A percentile compares a stretch with the other conserved stretches of the same genome.
Evolutionary conservation across 1,140 invertebrate species (phyloP).

Genomic region (Bathynomus jamesi): DNA sequence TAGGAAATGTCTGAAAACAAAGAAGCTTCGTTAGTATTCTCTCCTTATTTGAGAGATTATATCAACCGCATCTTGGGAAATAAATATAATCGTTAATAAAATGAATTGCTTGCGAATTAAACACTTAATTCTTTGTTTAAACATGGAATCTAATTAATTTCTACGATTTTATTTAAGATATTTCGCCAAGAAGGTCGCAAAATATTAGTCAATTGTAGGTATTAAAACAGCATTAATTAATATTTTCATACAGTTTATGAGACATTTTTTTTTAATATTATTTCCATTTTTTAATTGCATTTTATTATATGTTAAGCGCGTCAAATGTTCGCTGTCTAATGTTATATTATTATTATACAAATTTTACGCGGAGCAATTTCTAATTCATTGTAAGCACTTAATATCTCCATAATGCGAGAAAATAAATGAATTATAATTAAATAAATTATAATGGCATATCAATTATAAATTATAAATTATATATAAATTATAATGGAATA

Average conservation of each 20-base stretch:
- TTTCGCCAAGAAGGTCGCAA: neutral
- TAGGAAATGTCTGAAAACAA: neutral
- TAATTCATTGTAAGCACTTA: neutral
- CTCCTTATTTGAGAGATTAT: neutral
- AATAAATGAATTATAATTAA: neutral
- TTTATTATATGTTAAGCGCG: neutral
- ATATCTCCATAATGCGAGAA: neutral
- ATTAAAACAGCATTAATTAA: neutral
- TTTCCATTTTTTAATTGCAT: neutral
- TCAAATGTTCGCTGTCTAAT: neutral
- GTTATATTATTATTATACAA: neutral
- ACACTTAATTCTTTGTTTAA: neutral
- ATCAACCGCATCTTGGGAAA: neutral
- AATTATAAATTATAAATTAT: too few species aligned
- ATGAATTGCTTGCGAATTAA: neutral
- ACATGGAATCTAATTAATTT: neutral
- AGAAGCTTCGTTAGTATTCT: neutral
- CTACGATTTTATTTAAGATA: neutral
- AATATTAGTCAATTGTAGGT: neutral
- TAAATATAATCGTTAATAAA: neutral
- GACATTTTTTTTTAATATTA: neutral
- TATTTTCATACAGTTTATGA: neutral
- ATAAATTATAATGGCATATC: neutral
- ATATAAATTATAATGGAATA: too few species aligned
- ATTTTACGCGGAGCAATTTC: neutral